These are phyloP conservation scores for Tapirus terrestris DNA, from an alignment of 2,113 vertebrate species.

Conservation along the genomic window DNA sequence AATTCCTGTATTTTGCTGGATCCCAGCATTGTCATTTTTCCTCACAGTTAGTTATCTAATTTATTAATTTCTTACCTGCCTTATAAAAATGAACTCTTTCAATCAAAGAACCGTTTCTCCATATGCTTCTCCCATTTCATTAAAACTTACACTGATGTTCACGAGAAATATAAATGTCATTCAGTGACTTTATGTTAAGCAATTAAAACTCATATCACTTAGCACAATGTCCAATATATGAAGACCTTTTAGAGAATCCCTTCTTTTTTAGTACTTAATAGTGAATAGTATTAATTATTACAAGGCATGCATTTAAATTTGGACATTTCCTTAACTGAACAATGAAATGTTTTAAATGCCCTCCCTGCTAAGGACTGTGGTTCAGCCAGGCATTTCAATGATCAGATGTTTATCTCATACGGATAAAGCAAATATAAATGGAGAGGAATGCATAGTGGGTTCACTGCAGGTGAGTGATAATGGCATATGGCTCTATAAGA, in stretches of 20 bases:
- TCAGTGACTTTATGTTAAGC: slow-evolving; percentile 15
- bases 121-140: background rate
- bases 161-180: slow-evolving; percentile 8
- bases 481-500: no score
- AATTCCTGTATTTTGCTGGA: background rate
- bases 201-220: background rate
- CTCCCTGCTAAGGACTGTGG: background rate
- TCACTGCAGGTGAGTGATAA: background rate
- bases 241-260: background rate
- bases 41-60: background rate
- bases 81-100: slow-evolving; percentile 22
- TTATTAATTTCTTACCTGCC: background rate
- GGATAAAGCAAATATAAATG: background rate
- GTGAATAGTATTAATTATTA: background rate
- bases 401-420: background rate
- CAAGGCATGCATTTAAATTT: background rate
- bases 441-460: background rate
- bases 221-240: background rate
- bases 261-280: background rate
- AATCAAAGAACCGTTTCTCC: slow-evolving; percentile 14
- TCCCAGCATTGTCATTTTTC: background rate
- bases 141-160: background rate
- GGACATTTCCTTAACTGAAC: background rate
- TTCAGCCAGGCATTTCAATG: background rate
- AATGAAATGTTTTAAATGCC: background rate